Conservation (phyloP, 1,140 invertebrate genomes). For the Drosophila obscura region DNA sequence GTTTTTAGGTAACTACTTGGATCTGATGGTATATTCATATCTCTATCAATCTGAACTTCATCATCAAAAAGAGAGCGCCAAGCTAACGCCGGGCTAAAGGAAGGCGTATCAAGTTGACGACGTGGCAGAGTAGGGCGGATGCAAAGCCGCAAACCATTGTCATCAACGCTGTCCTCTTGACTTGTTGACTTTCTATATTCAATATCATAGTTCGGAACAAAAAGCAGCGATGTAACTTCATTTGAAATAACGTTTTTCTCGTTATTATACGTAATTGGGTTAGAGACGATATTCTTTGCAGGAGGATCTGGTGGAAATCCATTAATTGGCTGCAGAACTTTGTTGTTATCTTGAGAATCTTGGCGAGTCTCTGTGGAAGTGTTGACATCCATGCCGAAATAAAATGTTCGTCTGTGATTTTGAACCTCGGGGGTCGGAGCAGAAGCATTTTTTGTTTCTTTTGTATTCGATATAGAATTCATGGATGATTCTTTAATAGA, state of each 20-base stretch:
- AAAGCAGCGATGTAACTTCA: conserved; percentile 6
- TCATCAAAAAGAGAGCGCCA: conserved; percentile 88
- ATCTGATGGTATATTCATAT: conserved; percentile 9
- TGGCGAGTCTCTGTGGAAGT: neutral
- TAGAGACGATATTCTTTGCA: too few species aligned
- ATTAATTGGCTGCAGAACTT: neutral
- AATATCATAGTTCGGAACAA: conserved; percentile 19
- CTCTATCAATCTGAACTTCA: conserved; percentile 16
- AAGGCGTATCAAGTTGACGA: conserved; percentile 89
- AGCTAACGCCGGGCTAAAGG: conserved; percentile 92
- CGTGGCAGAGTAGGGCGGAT: conserved; percentile 91
- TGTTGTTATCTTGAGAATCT: neutral
- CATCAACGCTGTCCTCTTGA: conserved; percentile 44
- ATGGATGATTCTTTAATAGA: neutral
- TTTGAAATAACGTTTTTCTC: neutral
- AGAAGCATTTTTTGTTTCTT: too few species aligned
- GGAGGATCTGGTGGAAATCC: too few species aligned
- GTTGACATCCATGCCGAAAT: conserved; percentile 89
- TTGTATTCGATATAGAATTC: too few species aligned
- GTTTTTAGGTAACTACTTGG: conserved; percentile 1
- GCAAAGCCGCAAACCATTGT: conserved; percentile 88
- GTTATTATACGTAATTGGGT: too few species aligned
- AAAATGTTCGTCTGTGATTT: conserved; percentile 88
- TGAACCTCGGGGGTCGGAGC: conserved; percentile 34
- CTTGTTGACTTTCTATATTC: conserved; percentile 22